Evolutionary conservation across 2,797 vertebrate genomes (phyloP), one percentile per base, ranked within the genome.

Genomic region (Anabas testudineus): DNA sequence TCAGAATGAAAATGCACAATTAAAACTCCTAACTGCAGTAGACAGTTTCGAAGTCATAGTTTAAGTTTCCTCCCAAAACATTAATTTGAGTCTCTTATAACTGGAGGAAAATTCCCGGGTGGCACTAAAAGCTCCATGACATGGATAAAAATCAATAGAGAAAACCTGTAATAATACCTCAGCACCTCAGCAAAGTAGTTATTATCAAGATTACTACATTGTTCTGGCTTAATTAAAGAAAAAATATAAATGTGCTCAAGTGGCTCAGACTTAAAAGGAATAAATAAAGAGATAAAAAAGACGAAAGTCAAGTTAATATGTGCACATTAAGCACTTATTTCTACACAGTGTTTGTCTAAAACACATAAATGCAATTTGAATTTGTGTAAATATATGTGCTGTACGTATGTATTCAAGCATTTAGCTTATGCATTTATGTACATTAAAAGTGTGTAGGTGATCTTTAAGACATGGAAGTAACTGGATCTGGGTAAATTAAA

Each of bases 1-100:
- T 67, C 78, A 60, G 32, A 75, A 65, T 73, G 57, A 79, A 15
- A 79, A 85, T 47, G 43, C 74, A 79, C 74, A 80, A 85, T 86
- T 73, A 86, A 80, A 72, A 62, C 45, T 65, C 67, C 41, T 28
- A 46, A 56, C 7, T n/a, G 28, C 62, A 65, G 16, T 12, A 67
- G 74, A 83, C 56, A 45, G 58, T 64, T 56, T 75, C 24, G 22
- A 42, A 62, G 18, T 82, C 41, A 48, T 43, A 22, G 48, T 79
- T 46, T 41, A 42, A 65, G 37, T 60, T 75, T 49, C 24, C 34
- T 57, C 64, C 45, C 16, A 39, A 63, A 61, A 71, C 30, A 51
- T 16, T 4, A 0, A 22, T 61, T 32, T 55, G 10, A 60, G 32
- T 58, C 21, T 30, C 19, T 63, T 53, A 36, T 42, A 43, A 48